Evolutionary conservation across 2,888 invertebrate species (phyloP).

Genomic region (Tachina fera): DNA sequence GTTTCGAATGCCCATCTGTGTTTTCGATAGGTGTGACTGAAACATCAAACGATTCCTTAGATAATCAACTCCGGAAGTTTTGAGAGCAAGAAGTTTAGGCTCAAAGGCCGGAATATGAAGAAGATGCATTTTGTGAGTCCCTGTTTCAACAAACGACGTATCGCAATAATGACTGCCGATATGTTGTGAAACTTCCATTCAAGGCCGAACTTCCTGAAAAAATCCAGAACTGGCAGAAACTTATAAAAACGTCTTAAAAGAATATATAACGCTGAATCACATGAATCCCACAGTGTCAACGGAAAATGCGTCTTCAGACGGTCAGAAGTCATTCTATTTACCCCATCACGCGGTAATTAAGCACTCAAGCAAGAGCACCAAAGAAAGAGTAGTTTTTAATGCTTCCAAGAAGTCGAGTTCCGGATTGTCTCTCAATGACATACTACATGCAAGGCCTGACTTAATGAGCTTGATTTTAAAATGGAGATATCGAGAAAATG

Average conservation of each 20-base stretch:
- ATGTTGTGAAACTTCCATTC: too few relatives aligned
- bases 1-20: background rate
- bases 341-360: background rate
- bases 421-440: too few relatives aligned
- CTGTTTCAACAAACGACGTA: too few relatives aligned
- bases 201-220: too few relatives aligned
- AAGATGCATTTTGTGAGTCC: too few relatives aligned
- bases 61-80: too few relatives aligned
- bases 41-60: background rate
- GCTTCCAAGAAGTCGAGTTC: background rate
- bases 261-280: background rate
- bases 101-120: too few relatives aligned
- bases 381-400: background rate
- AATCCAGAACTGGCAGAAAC: background rate
- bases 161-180: too few relatives aligned
- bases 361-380: background rate
- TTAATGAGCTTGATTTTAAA: too few relatives aligned
- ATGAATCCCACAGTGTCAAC: background rate
- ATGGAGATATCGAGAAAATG: too few relatives aligned
- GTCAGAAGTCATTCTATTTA: background rate
- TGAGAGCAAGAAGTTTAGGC: too few relatives aligned
- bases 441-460: too few relatives aligned
- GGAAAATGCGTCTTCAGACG: background rate
- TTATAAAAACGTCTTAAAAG: background rate
- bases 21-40: background rate